Evolutionary conservation across 1,140 invertebrate species (phyloP).

Genomic region (Zaprionus gabonicus): DNA sequence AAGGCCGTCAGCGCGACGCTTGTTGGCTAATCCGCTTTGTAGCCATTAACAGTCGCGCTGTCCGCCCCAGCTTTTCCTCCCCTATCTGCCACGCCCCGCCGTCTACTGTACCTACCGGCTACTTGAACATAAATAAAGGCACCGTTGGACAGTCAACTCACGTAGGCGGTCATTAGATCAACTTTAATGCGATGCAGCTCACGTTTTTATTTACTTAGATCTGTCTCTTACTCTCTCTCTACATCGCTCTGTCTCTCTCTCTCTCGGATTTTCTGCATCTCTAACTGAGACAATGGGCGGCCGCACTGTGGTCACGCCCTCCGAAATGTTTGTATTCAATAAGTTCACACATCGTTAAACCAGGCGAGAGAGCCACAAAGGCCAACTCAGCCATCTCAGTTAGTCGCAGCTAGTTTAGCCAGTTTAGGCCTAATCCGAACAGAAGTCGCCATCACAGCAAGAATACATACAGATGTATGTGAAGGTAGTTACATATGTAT

Average conservation of each 20-base stretch:
- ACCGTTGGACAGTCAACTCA: constrained; percentile 60
- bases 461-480: not conserved
- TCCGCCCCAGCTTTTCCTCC: not conserved
- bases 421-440: not conserved
- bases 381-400: constrained; percentile 3
- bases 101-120: not conserved
- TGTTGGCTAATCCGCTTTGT: constrained; percentile 63
- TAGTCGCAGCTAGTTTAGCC: constrained; percentile 10
- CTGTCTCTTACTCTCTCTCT: constrained; percentile 13
- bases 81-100: not conserved
- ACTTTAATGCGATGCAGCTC: constrained; percentile 73
- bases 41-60: constrained; percentile 51
- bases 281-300: constrained; percentile 8
- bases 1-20: constrained; percentile 25
- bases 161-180: constrained; percentile 77
- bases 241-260: not conserved
- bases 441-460: not conserved
- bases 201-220: constrained; percentile 78
- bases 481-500: not conserved
- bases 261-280: not conserved
- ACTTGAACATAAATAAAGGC: constrained; percentile 38
- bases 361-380: constrained; percentile 21
- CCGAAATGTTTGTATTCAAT: constrained; percentile 56
- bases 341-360: constrained; percentile 60
- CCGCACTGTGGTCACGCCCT: constrained; percentile 1